Base-by-base conservation (phyloP, 2,797 vertebrate species). In the Lophius americanus region DNA sequence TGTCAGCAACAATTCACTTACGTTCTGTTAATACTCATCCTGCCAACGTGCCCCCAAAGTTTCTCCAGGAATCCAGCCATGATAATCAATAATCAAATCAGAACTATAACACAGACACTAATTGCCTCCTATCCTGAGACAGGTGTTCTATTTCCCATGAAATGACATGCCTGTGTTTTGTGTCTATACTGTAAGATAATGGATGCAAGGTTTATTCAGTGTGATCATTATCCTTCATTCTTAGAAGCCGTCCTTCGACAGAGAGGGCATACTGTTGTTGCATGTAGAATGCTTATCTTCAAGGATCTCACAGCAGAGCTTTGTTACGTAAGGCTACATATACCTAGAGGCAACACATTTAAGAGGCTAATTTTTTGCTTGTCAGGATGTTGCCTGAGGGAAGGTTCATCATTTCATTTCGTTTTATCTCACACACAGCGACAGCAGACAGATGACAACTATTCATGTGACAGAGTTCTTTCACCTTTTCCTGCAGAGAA, bases 311-410 rank as follows among this genome's bases (percentile, higher is more conserved):
- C 75, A 60, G 75, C 13, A 59, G 43, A 52, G 70, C 75, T 70
- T 82, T 23, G 60, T 91, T 90, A 91, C 53, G 52, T 85, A 91
- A 91, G 6, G 23, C 43, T 52, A 65, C 81, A 76, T 70, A 56
- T 64, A 79, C 68, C 84, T 62, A 60, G 47, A 84, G 83, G 83
- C 66, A 2, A 55, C 12, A 5, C 58, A 55, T 89, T 88, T 84
- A 83, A 78, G 62, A 78, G 77, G 80, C 62, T 79, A 65, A 72
- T 75, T 83, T 2, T 79, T 75, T 83, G 84, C 84, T 87, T 85
- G 86, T 85, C 64, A 84, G 75, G 68, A 84, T 55, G 66, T 60
- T 12, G 84, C 89, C 82, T 55, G 42, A 42, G 59, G 83, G 70
- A 73, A 78, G 71, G 60, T 82, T 84, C 74, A 72, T 85, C 81